Evolutionary conservation across 2,888 invertebrate genomes (phyloP).

Genomic region (Iselma pallidipennis): DNA sequence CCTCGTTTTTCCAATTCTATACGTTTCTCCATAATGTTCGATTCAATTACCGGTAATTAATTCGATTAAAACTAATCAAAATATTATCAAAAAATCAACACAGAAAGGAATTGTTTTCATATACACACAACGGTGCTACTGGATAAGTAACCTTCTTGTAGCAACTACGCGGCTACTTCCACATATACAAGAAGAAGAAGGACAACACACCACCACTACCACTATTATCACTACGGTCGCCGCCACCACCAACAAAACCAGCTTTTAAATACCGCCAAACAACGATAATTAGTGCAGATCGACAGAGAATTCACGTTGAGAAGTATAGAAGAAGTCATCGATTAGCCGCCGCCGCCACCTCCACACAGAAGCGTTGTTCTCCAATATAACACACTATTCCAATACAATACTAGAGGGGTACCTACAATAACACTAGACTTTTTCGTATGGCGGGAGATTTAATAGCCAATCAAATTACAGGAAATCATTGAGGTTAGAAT

Average conservation of each 20-base stretch:
- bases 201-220: slow-evolving; percentile 2
- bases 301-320: no score
- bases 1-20: slow-evolving; percentile 94
- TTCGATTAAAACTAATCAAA: slow-evolving; percentile 3
- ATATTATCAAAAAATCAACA: slow-evolving; percentile 3
- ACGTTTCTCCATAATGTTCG: slow-evolving; percentile 84
- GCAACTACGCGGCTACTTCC: slow-evolving; percentile 4
- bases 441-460: slow-evolving; percentile 44
- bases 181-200: neutral
- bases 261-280: slow-evolving; percentile 29
- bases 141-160: slow-evolving; percentile 36
- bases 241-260: slow-evolving; percentile 11
- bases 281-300: neutral
- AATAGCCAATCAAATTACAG: slow-evolving; percentile 35
- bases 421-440: slow-evolving; percentile 48
- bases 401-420: slow-evolving; percentile 51
- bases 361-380: slow-evolving; percentile 25
- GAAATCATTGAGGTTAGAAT: slow-evolving; percentile 16
- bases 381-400: slow-evolving; percentile 27
- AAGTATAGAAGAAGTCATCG: slow-evolving; percentile 45
- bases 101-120: slow-evolving; percentile 11
- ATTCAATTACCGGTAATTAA: neutral
- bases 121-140: slow-evolving; percentile 29
- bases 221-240: slow-evolving; percentile 1
- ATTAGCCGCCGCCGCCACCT: slow-evolving; percentile 46